Conservation (phyloP, 2,113 vertebrate genomes). For the Neolamprologus falcicula region DNA sequence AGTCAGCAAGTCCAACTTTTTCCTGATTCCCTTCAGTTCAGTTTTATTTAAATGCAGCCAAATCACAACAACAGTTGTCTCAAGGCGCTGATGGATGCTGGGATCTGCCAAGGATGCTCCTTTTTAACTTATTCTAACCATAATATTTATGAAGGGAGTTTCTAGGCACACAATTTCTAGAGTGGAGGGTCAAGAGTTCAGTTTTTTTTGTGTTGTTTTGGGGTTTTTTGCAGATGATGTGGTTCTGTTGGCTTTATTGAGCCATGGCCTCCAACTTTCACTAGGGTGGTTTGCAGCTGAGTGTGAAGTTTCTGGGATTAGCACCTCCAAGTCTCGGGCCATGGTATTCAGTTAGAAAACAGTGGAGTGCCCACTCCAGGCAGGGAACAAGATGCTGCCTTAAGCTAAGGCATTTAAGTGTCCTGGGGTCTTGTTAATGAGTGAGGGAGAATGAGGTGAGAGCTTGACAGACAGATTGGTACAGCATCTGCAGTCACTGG, state of each 20-base stretch:
- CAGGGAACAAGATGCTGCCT: not conserved
- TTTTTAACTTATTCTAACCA: not conserved
- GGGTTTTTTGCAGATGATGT: fast-evolving
- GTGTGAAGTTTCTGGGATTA: not conserved
- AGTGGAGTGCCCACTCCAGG: not conserved
- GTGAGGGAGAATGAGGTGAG: not conserved
- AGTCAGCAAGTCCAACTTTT: not conserved
- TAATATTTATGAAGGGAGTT: not conserved
- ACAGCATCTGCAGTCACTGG: not conserved
- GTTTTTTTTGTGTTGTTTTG: not conserved
- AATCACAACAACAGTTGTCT: not conserved
- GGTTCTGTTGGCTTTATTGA: not conserved
- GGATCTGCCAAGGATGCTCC: not conserved
- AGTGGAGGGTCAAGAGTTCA: not conserved
- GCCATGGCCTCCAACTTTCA: not conserved
- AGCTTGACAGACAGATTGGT: not conserved
- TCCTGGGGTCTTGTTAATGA: not conserved
- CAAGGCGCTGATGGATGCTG: not conserved
- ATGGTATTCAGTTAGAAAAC: not conserved
- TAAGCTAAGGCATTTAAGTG: not conserved
- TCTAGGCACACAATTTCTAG: not conserved
- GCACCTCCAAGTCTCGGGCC: not conserved
- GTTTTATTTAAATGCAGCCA: not conserved
- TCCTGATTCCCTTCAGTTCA: not conserved
- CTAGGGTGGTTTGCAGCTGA: not conserved